A percentile compares a stretch with the other conserved stretches of the same genome.
Evolutionary conservation across 2,113 vertebrate species (phyloP).

Genomic region (Psephotus haematonotus): DNA sequence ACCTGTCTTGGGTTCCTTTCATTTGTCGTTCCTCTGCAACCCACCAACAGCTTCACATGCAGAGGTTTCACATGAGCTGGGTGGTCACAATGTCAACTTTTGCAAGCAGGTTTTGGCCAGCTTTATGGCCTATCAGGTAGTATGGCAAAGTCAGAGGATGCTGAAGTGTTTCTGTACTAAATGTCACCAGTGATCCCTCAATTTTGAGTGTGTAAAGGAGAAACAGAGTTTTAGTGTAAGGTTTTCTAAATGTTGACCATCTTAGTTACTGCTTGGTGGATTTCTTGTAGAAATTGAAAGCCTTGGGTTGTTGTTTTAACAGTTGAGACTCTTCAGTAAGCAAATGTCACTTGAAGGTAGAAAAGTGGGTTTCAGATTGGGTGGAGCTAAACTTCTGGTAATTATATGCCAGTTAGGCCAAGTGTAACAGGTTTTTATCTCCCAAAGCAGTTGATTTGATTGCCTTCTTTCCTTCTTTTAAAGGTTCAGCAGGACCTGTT

Average conservation of each 20-base stretch:
- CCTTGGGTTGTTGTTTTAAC: neutral
- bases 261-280: neutral
- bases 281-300: neutral
- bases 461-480: neutral
- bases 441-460: neutral
- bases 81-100: neutral
- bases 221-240: neutral
- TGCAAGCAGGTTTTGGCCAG: neutral
- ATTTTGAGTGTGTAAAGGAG: neutral
- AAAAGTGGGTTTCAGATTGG: neutral
- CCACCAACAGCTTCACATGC: neutral
- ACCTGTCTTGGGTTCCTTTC: neutral
- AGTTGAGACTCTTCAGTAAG: neutral
- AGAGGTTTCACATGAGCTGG: neutral
- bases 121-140: neutral
- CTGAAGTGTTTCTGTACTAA: neutral
- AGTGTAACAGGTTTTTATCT: neutral
- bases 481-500: conserved; percentile 90
- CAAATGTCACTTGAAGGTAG: neutral
- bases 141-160: neutral
- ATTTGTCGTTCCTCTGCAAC: fast-evolving
- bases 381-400: neutral
- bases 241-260: neutral
- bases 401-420: neutral
- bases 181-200: neutral